phyloP scores from a whole-genome alignment of 2,888 invertebrate genomes.

The Xanthostigma xanthostigma region DNA sequence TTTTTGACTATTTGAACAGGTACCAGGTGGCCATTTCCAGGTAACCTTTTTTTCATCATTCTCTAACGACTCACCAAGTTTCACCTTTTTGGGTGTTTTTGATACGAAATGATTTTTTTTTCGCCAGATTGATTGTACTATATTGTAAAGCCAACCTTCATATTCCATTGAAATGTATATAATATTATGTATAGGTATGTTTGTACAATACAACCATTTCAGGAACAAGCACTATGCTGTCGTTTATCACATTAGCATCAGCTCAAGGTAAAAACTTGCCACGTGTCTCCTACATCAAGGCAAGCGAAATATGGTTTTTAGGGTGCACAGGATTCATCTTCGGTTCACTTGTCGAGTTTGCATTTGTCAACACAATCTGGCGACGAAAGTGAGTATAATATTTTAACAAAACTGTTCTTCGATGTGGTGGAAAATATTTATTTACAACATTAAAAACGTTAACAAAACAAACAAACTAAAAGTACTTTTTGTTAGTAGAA shows the following conservation, averaged over 20 bases:
- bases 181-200: conserved; percentile 1
- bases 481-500: too few species aligned
- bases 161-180: background rate
- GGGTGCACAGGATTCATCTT: conserved; percentile 75
- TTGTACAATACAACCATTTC: conserved; percentile 17
- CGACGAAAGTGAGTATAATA: conserved; percentile 49
- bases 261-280: conserved; percentile 73
- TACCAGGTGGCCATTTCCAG: too few species aligned
- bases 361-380: conserved; percentile 82
- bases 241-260: conserved; percentile 75
- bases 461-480: too few species aligned
- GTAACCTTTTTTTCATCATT: too few species aligned
- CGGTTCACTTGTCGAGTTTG: conserved; percentile 72
- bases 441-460: too few species aligned
- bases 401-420: too few species aligned
- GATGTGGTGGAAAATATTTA: too few species aligned
- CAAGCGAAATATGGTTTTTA: conserved; percentile 80
- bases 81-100: too few species aligned
- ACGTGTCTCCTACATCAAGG: conserved; percentile 80
- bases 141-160: background rate
- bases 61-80: too few species aligned
- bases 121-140: too few species aligned
- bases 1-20: too few species aligned
- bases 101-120: too few species aligned
- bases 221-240: conserved; percentile 75